Evolutionary conservation across 2,888 invertebrate species (phyloP).

Genomic region (Nemotelus nigrinus): DNA sequence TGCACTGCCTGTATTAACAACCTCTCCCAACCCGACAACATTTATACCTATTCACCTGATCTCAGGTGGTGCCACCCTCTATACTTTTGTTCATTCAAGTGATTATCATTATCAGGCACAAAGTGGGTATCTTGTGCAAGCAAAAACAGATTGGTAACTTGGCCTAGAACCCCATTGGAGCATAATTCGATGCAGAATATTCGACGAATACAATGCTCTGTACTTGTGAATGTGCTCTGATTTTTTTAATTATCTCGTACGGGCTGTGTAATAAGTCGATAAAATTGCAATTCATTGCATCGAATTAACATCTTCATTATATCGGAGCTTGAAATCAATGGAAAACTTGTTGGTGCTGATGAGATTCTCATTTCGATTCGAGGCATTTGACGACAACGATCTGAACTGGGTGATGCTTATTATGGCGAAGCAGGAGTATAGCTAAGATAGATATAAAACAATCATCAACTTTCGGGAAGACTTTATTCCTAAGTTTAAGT

Average conservation of each 20-base stretch:
- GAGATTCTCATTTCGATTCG: background rate
- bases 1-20: background rate
- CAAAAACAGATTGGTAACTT: background rate
- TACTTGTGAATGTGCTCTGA: background rate
- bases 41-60: background rate
- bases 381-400: too few relatives aligned
- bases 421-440: too few relatives aligned
- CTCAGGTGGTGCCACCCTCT: background rate
- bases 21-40: background rate
- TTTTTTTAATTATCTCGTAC: slow-evolving; percentile 7
- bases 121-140: background rate
- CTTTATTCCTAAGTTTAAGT: too few relatives aligned
- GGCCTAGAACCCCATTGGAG: too few relatives aligned
- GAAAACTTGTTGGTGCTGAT: background rate
- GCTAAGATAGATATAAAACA: too few relatives aligned
- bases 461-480: too few relatives aligned
- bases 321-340: background rate
- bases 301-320: slow-evolving; percentile 15
- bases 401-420: too few relatives aligned
- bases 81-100: background rate
- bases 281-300: slow-evolving; percentile 5
- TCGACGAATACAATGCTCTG: too few relatives aligned
- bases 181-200: too few relatives aligned
- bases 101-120: background rate
- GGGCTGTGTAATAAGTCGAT: background rate